phyloP scores from a whole-genome alignment of 2,797 vertebrate species.

The Eulemur rubriventer region DNA sequence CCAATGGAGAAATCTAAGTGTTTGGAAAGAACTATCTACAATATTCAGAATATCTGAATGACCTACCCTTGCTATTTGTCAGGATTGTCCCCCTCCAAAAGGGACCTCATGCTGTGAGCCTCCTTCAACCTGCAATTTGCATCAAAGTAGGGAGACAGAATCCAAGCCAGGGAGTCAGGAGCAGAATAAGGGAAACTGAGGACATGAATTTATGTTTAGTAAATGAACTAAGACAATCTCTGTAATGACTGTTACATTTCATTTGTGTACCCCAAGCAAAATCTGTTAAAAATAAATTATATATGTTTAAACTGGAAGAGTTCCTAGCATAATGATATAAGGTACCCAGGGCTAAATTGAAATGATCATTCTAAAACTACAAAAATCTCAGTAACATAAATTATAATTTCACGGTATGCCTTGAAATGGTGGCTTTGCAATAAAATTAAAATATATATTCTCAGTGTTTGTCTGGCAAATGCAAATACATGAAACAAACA shows the following conservation, averaged over 20 bases:
- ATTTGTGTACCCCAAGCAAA: slow-evolving; percentile 67
- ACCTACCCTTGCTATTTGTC: not conserved
- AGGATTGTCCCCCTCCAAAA: not conserved
- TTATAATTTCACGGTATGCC: slow-evolving; percentile 75
- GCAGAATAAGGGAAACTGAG: slow-evolving; percentile 43
- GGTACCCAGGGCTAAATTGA: slow-evolving; percentile 63
- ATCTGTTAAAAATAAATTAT: slow-evolving; percentile 73
- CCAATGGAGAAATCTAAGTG: slow-evolving; percentile 34
- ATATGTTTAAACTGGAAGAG: slow-evolving; percentile 69
- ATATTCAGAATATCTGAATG: slow-evolving; percentile 13
- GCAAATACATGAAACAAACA: slow-evolving; percentile 77
- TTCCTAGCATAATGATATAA: slow-evolving; percentile 64
- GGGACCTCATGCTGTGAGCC: not conserved
- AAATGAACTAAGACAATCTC: slow-evolving; percentile 64
- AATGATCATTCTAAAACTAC: slow-evolving; percentile 70
- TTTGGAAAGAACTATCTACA: slow-evolving; percentile 13
- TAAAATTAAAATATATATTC: slow-evolving; percentile 74
- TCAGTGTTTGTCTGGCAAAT: slow-evolving; percentile 78
- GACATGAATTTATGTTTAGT: slow-evolving; percentile 43
- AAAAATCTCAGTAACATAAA: slow-evolving; percentile 72
- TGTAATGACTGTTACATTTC: slow-evolving; percentile 65
- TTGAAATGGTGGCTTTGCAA: slow-evolving; percentile 71
- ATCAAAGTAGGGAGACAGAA: slow-evolving; percentile 33
- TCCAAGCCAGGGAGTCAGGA: slow-evolving; percentile 5
- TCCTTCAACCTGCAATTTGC: not conserved